Conservation (phyloP, 2,888 invertebrate species). For the Pseudoips prasinana region DNA sequence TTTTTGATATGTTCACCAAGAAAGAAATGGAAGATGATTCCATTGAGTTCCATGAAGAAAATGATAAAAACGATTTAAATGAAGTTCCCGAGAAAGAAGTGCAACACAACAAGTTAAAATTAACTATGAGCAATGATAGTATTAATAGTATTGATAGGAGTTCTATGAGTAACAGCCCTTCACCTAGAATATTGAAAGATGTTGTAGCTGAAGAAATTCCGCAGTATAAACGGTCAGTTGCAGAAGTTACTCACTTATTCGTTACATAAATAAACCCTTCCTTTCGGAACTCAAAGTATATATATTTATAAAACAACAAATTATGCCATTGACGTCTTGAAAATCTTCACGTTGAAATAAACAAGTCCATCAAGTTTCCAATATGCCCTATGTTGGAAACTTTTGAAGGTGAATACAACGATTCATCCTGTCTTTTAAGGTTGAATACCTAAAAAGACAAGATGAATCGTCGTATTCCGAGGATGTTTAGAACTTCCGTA, state of each 20-base stretch:
- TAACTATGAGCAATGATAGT: conserved; percentile 46
- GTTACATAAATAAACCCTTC: too few species aligned
- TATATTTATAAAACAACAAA: too few species aligned
- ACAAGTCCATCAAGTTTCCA: too few species aligned
- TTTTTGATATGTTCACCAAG: conserved; percentile 68
- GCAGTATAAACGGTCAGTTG: conserved; percentile 67
- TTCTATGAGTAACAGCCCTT: conserved; percentile 49
- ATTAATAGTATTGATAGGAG: conserved; percentile 42
- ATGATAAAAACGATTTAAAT: conserved; percentile 19
- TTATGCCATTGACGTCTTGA: too few species aligned
- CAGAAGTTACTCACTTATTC: background rate
- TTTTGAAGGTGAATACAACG: too few species aligned
- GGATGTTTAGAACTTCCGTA: too few species aligned
- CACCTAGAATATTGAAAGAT: conserved; percentile 62
- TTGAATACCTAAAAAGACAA: too few species aligned
- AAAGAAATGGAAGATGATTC: conserved; percentile 47
- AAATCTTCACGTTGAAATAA: too few species aligned
- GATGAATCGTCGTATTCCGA: too few species aligned
- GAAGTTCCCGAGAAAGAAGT: conserved; percentile 38
- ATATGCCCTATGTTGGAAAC: too few species aligned
- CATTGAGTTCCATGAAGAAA: conserved; percentile 19
- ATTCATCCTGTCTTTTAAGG: too few species aligned
- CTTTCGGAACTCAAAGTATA: too few species aligned
- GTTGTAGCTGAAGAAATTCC: conserved; percentile 66
- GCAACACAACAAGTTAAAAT: conserved; percentile 35